Conservation (phyloP, 2,888 invertebrate species). For the Ectemnius cavifrons region DNA sequence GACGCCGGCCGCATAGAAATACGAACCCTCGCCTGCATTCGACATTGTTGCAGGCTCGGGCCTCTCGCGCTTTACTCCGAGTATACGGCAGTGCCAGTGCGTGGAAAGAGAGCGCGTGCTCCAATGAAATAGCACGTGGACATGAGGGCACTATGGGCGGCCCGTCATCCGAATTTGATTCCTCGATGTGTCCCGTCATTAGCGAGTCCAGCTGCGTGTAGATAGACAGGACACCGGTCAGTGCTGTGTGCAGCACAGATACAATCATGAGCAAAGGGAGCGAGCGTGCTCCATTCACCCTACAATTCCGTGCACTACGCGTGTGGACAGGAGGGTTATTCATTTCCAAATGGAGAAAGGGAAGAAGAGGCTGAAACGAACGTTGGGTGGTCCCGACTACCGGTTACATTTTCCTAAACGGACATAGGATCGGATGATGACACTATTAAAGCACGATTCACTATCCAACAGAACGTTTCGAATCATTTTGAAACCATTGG, state of each 20-base stretch:
- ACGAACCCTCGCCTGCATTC: conserved; percentile 22
- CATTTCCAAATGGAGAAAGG: conserved; percentile 43
- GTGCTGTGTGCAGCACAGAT: too few relatives aligned
- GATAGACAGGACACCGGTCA: too few relatives aligned
- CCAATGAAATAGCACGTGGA: conserved; percentile 49
- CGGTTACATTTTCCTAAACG: conserved; percentile 31
- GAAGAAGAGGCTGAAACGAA: conserved; percentile 18
- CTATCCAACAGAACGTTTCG: too few relatives aligned
- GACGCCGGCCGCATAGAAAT: conserved; percentile 59
- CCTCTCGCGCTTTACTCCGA: neutral
- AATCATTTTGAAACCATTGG: too few relatives aligned
- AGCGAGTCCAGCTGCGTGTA: conserved; percentile 65
- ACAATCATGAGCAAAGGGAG: neutral
- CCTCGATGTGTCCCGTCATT: conserved; percentile 69
- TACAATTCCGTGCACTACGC: neutral
- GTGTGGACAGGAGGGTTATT: conserved; percentile 17
- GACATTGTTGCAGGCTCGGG: neutral
- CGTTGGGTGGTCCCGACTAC: conserved; percentile 26
- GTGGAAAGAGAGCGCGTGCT: conserved; percentile 17
- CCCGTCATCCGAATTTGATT: conserved; percentile 68
- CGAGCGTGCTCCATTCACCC: neutral
- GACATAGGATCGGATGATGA: neutral
- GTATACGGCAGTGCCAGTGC: neutral
- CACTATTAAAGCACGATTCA: too few relatives aligned
- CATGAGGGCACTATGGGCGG: conserved; percentile 20